Evolutionary conservation across 2,797 vertebrate species (phyloP).

Genomic region (Gambusia yucatana): DNA sequence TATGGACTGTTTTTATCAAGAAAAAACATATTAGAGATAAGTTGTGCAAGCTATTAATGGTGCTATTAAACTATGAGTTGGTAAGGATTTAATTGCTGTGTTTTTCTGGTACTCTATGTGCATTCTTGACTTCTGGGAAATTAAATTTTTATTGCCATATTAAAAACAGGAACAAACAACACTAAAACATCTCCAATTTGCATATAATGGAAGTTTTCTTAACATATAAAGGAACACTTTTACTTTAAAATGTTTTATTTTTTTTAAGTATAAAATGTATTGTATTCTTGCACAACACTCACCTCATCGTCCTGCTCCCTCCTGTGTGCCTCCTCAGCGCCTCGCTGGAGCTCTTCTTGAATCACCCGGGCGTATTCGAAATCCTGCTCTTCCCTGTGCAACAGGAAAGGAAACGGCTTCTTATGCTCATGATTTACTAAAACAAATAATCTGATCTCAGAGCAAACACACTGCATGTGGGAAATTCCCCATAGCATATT

Average conservation of each 20-base stretch:
- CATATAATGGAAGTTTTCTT: not conserved
- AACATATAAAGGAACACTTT: not conserved
- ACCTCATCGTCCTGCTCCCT: conserved; percentile 81
- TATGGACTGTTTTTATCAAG: not conserved
- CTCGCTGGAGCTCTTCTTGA: conserved; percentile 81
- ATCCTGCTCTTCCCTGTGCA: conserved; percentile 78
- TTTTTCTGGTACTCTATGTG: not conserved
- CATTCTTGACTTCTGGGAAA: not conserved
- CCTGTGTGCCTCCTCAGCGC: conserved; percentile 70
- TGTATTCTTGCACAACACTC: conserved; percentile 19
- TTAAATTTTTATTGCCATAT: not conserved
- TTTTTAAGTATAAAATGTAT: not conserved
- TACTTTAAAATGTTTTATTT: not conserved
- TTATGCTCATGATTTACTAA: not conserved
- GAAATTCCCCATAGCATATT: not conserved
- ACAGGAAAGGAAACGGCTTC: conserved; percentile 5
- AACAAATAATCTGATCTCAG: not conserved
- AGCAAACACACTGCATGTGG: not conserved
- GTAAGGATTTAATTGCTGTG: not conserved
- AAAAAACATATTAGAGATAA: not conserved
- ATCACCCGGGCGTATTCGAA: conserved; percentile 77
- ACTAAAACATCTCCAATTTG: not conserved
- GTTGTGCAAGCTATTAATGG: not conserved
- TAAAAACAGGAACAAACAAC: not conserved
- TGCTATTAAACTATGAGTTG: not conserved